These are phyloP conservation scores for Mellivora capensis DNA, from an alignment of 2,113 vertebrate species.

Conservation along the genomic window DNA sequence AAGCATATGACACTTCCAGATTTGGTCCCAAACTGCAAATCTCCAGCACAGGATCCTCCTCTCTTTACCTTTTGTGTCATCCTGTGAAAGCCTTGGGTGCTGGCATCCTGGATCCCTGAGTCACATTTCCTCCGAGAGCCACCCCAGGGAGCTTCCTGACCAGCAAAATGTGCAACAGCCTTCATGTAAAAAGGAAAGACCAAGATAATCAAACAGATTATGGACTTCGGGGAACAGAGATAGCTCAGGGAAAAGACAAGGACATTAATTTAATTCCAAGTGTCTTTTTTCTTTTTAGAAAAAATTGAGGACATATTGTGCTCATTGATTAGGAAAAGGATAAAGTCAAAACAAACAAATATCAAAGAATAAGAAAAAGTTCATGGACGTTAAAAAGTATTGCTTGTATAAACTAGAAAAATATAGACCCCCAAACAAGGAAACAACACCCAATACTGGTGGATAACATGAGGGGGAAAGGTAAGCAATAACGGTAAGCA, in stretches of 20 bases:
- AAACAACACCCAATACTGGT: neutral
- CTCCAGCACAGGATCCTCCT: neutral
- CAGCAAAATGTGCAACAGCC: neutral
- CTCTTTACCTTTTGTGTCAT: neutral
- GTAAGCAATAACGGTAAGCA: neutral
- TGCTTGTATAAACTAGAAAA: neutral
- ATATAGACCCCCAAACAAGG: neutral
- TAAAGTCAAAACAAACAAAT: neutral
- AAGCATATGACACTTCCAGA: neutral
- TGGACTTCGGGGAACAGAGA: neutral
- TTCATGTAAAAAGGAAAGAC: neutral
- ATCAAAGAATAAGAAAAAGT: neutral
- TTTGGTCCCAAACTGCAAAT: neutral
- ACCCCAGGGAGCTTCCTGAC: neutral
- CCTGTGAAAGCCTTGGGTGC: neutral
- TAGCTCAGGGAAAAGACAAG: neutral
- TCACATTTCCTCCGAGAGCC: neutral
- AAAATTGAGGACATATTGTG: neutral
- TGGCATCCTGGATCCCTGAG: neutral
- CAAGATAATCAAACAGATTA: neutral
- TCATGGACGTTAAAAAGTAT: neutral
- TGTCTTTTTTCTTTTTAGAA: neutral
- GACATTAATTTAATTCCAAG: neutral
- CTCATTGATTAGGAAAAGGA: neutral
- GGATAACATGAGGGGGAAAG: neutral